A percentile compares a stretch with the other conserved stretches of the same genome.
Conservation (phyloP, 2,113 vertebrate species). For the Neolamprologus ventralis region DNA sequence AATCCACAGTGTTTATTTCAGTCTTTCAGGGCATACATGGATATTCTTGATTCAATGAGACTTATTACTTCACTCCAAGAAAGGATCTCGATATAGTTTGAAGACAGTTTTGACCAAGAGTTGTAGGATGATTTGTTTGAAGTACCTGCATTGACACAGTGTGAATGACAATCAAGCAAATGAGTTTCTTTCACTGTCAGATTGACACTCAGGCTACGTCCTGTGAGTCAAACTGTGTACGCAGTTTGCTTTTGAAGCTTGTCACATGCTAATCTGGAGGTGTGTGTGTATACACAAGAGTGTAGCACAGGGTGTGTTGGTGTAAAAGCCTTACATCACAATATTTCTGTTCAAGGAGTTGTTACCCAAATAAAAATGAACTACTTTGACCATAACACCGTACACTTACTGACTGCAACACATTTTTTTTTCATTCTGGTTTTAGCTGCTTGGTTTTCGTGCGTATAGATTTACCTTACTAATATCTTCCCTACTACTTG, state of each 20-base stretch:
- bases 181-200: not conserved
- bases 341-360: not conserved
- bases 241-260: not conserved
- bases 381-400: accelerated
- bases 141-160: accelerated
- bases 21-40: accelerated
- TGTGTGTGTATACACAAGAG: not conserved
- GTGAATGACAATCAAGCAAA: not conserved
- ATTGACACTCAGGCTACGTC: not conserved
- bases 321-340: not conserved
- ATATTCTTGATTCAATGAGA: not conserved
- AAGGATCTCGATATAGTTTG: not conserved
- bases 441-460: accelerated
- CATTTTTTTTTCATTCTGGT: accelerated
- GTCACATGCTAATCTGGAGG: too few species aligned
- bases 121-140: not conserved
- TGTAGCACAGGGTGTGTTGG: too few species aligned
- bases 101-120: not conserved
- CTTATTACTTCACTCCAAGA: not conserved
- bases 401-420: accelerated
- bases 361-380: accelerated
- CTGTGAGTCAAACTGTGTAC: not conserved
- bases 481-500: not conserved
- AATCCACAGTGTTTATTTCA: not conserved
- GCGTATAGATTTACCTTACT: accelerated